Evolutionary conservation across 1,140 invertebrate species (phyloP).

Genomic region (Musca domestica): DNA sequence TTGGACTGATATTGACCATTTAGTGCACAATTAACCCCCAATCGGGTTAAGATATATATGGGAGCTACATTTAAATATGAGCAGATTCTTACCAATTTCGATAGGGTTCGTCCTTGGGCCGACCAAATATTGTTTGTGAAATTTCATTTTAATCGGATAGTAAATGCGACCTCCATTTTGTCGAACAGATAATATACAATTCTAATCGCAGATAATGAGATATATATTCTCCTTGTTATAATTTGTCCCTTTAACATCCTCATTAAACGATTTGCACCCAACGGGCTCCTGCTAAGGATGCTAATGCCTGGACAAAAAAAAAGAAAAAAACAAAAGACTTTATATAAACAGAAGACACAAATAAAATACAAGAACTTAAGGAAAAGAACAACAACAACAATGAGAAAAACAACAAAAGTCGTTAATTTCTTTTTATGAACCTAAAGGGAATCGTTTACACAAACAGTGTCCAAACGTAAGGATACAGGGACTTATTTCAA

Average conservation of each 20-base stretch:
- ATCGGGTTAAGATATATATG: too few relatives aligned
- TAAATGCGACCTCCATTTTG: too few relatives aligned
- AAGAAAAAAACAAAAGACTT: slow-evolving; percentile 2
- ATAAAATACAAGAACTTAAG: background rate
- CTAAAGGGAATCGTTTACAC: slow-evolving; percentile 52
- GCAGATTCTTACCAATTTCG: too few relatives aligned
- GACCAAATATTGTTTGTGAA: too few relatives aligned
- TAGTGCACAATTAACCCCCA: too few relatives aligned
- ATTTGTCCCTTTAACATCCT: slow-evolving; percentile 38
- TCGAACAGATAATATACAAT: too few relatives aligned
- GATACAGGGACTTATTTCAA: background rate
- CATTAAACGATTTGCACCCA: slow-evolving; percentile 48
- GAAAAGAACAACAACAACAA: background rate
- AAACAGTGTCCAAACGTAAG: background rate
- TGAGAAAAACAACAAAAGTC: slow-evolving; percentile 30
- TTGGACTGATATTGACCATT: too few relatives aligned
- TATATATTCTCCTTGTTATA: too few relatives aligned
- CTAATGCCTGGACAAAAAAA: background rate
- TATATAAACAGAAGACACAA: background rate
- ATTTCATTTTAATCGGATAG: too few relatives aligned
- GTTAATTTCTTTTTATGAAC: slow-evolving; percentile 56
- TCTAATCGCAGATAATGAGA: too few relatives aligned
- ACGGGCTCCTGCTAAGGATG: background rate
- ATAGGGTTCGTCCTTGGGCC: too few relatives aligned
- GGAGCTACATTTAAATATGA: too few relatives aligned